These are phyloP conservation scores for Coleophora flavipennella DNA, from an alignment of 2,888 invertebrate species.

Conservation along the genomic window DNA sequence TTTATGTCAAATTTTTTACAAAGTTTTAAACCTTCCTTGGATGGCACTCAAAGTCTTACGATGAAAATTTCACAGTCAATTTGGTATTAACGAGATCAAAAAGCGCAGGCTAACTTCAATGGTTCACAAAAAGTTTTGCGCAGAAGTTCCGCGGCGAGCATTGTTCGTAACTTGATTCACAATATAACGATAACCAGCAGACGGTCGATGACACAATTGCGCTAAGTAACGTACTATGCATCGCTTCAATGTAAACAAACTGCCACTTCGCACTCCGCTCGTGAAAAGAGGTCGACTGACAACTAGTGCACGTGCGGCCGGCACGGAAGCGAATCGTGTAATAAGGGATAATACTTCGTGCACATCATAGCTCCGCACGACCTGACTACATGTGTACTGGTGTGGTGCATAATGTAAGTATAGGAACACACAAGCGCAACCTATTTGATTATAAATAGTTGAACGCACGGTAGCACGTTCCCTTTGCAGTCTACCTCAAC, in stretches of 20 bases:
- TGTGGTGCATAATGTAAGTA: conserved; percentile 63
- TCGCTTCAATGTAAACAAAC: conserved; percentile 66
- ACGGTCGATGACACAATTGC: conserved; percentile 65
- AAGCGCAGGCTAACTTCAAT: conserved; percentile 28
- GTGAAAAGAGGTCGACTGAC: conserved; percentile 58
- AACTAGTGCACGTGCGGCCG: conserved; percentile 62
- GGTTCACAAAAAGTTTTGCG: conserved; percentile 56
- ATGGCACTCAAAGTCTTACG: conserved; percentile 29
- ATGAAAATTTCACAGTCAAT: conserved; percentile 37
- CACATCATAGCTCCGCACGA: conserved; percentile 66
- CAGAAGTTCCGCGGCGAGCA: conserved; percentile 42
- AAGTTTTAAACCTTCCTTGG: background rate
- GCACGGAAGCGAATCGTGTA: conserved; percentile 64
- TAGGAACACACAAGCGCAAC: conserved; percentile 49
- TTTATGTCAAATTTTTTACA: background rate
- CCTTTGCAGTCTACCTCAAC: conserved; percentile 65
- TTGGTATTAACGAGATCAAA: conserved; percentile 43
- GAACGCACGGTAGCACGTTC: conserved; percentile 71
- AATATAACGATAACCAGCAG: conserved; percentile 51
- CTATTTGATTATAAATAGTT: conserved; percentile 70
- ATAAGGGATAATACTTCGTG: conserved; percentile 69
- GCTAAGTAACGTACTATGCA: conserved; percentile 61
- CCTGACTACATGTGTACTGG: conserved; percentile 37
- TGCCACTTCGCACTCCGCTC: conserved; percentile 52
- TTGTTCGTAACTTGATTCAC: conserved; percentile 59